Evolutionary conservation across 2,113 vertebrate genomes (phyloP).

Genomic region (Hyaena hyaena): DNA sequence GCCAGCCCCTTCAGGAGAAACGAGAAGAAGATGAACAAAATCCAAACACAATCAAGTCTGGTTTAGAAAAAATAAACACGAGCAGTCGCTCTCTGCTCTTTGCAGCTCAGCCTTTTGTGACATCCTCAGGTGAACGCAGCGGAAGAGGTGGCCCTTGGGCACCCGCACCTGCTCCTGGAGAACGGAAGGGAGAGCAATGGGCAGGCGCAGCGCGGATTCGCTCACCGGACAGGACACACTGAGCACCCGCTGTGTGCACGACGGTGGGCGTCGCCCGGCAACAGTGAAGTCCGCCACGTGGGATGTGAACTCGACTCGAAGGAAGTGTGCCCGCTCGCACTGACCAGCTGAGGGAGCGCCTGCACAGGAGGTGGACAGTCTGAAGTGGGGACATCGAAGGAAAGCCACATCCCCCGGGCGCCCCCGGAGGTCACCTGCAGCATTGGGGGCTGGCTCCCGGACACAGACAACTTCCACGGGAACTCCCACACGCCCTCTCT

Average conservation of each 20-base stretch:
- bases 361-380: neutral
- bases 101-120: fast-evolving
- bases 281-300: neutral
- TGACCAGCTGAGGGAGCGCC: no score
- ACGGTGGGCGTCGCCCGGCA: fast-evolving
- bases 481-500: neutral
- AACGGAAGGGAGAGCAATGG: fast-evolving
- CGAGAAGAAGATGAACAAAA: neutral
- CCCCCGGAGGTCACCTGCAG: neutral
- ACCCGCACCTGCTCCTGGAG: neutral
- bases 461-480: neutral
- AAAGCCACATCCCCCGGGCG: neutral
- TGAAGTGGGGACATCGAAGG: neutral
- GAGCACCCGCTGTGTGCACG: fast-evolving
- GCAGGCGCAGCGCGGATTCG: fast-evolving
- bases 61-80: neutral
- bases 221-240: fast-evolving
- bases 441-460: neutral
- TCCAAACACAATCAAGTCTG: neutral
- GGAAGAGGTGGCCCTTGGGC: neutral
- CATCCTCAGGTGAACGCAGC: fast-evolving
- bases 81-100: neutral
- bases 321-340: neutral
- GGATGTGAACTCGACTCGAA: neutral
- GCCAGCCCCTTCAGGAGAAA: neutral